Percentiles rank a stretch among this genome's conserved stretches.
Conservation (phyloP, 2,797 vertebrate species). For the Clarias fuscus region DNA sequence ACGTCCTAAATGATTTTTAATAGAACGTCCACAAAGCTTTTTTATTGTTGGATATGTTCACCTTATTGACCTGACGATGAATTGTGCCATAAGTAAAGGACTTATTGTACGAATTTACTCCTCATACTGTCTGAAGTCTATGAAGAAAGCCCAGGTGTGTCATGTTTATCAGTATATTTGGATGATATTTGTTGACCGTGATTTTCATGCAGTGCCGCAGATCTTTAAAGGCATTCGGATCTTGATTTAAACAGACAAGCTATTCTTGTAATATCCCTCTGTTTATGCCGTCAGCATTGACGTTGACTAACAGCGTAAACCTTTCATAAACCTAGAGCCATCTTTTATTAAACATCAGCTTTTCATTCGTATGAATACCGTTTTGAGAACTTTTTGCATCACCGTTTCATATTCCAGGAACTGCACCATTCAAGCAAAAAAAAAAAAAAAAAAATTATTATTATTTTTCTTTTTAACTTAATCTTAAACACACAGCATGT, state of each 20-base stretch:
- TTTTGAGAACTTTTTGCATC: neutral
- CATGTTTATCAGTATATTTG: neutral
- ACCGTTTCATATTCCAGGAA: neutral
- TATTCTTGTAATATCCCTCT: neutral
- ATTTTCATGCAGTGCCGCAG: neutral
- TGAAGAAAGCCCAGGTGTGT: neutral
- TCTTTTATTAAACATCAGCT: neutral
- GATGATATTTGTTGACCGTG: neutral
- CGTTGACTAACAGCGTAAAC: neutral
- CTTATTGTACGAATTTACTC: neutral
- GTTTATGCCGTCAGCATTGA: neutral
- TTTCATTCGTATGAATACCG: neutral
- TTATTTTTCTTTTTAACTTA: too few species aligned
- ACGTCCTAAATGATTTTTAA: too few species aligned
- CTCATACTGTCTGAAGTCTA: neutral
- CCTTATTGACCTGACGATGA: neutral
- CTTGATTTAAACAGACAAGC: neutral
- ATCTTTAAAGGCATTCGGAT: neutral
- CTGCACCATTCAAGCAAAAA: neutral
- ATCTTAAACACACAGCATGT: constrained; percentile 20
- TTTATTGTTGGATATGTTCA: neutral
- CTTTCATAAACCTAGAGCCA: neutral
- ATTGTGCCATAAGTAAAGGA: neutral
- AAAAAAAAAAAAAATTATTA: neutral
- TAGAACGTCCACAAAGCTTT: neutral